Percentiles rank a stretch among this genome's conserved stretches.
Evolutionary conservation across 2,113 vertebrate genomes (phyloP).

Genomic region (Hippocampus zosterae): DNA sequence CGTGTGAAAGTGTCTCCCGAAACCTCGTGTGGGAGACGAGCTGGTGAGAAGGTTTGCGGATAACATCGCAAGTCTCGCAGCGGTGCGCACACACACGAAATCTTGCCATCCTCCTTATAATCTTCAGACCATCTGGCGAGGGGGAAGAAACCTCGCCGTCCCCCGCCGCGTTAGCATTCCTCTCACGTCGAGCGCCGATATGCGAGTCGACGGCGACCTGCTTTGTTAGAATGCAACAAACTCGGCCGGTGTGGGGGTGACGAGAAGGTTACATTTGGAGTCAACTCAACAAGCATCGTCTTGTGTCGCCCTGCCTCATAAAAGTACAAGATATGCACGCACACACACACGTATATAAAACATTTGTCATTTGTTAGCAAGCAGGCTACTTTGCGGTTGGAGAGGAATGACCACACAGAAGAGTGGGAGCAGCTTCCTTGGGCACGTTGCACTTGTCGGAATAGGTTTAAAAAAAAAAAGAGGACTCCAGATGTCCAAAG

Average conservation of each 20-base stretch:
- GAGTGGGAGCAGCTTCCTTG: too few relatives aligned
- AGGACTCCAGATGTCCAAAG: constrained; percentile 18
- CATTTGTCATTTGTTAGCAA: not conserved
- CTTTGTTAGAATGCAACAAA: constrained; percentile 39
- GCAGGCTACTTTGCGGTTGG: too few relatives aligned
- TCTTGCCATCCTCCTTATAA: constrained; percentile 53
- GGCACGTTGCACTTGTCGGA: not conserved
- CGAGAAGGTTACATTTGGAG: constrained; percentile 28
- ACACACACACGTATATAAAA: too few relatives aligned
- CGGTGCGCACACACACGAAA: constrained; percentile 46
- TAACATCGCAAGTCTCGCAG: constrained; percentile 40
- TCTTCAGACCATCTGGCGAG: constrained; percentile 59
- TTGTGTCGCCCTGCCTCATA: too few relatives aligned
- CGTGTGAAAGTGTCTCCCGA: not conserved
- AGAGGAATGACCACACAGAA: too few relatives aligned
- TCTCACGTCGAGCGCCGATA: constrained; percentile 25
- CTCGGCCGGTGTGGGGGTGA: constrained; percentile 36
- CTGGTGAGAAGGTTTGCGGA: constrained; percentile 37
- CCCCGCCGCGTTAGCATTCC: constrained; percentile 51
- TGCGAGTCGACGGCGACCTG: constrained; percentile 31
- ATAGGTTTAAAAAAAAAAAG: not conserved
- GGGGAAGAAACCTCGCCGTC: constrained; percentile 31
- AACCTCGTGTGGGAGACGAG: constrained; percentile 28
- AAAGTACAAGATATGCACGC: too few relatives aligned
- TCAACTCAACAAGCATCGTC: not conserved